Evolutionary conservation across 2,797 vertebrate species (phyloP), one percentile per base, ranked within the genome.

Genomic region (Gadopsis marmoratus): DNA sequence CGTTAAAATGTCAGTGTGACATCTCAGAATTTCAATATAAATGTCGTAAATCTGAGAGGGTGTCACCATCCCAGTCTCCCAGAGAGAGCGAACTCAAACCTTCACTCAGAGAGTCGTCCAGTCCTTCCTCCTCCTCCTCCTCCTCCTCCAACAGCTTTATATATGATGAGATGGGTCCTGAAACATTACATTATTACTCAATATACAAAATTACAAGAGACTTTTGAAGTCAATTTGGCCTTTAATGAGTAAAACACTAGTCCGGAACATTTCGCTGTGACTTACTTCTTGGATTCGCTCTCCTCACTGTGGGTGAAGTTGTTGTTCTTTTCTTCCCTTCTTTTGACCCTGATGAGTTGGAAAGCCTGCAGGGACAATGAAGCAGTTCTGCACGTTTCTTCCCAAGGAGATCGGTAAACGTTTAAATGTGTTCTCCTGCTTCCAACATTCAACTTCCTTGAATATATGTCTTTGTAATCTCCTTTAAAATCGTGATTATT

Each of bases 51-150:
- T 84, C 45, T 23, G 68, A 75, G 37, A 74, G 33, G 1, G 17
- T n/a, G 51, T 82, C 72, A 0, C 82, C 43, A 0, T 82, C 65
- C 50, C 68, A 69, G 2, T 79, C 71, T 33, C 19, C 69, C 1
- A 89, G 1, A 51, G 83, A 93, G 21, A 89, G 71, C 0, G 70
- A 86, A 39, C 79, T 90, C 37, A 90, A 23, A 41, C 58, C 72
- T 37, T 82, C 83, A 26, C 79, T 85, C 64, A 92, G 71, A 35
- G 70, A 81, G 29, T 89, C 82, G 0, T 82, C 71, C 16, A 55
- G 65, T 14, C 47, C 33, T 6, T 59, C 83, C 1, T 88, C 76
- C 23, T 72, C 70, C 13, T 79, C 76, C 1, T 73, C 63, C 19
- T 84, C 78, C 9, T 82, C 75, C 21, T 64, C 37, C 7, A 31